These are phyloP conservation scores for Eugnorisma glareosa DNA, from an alignment of 2,888 invertebrate genomes.

Conservation along the genomic window DNA sequence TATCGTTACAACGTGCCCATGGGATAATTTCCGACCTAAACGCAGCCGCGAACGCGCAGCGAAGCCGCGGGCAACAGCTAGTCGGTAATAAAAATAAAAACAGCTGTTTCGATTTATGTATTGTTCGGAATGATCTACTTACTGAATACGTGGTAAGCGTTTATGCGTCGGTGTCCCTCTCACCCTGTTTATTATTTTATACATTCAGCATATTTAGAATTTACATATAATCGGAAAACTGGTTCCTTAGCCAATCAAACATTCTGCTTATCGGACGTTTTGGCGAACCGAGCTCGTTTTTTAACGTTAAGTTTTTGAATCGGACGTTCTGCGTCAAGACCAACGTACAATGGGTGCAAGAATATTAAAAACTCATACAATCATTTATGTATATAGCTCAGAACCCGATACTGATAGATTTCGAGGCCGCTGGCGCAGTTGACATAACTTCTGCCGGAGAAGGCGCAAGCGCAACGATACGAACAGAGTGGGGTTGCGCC, in stretches of 20 bases:
- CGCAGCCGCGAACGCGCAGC: too few species aligned
- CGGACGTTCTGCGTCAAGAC: slow-evolving; percentile 1
- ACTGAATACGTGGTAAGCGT: neutral
- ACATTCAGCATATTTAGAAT: neutral
- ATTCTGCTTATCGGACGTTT: neutral
- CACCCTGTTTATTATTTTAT: neutral
- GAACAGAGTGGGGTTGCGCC: slow-evolving; percentile 66
- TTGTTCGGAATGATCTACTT: neutral
- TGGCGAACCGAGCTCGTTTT: neutral
- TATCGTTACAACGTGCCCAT: too few species aligned
- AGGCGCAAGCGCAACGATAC: slow-evolving; percentile 68
- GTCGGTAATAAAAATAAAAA: neutral
- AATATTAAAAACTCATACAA: slow-evolving; percentile 13
- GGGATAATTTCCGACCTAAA: too few species aligned
- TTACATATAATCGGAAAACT: neutral
- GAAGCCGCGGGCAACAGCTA: too few species aligned
- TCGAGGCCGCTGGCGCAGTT: slow-evolving; percentile 62
- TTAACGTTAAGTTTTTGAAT: neutral
- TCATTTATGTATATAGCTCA: slow-evolving; percentile 47
- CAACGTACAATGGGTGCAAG: neutral
- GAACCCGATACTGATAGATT: slow-evolving; percentile 53
- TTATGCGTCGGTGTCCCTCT: too few species aligned
- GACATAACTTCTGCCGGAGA: slow-evolving; percentile 66
- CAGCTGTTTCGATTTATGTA: neutral
- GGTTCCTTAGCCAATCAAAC: neutral